phyloP scores from a whole-genome alignment of 2,888 invertebrate species.

The Lithodes maja region DNA sequence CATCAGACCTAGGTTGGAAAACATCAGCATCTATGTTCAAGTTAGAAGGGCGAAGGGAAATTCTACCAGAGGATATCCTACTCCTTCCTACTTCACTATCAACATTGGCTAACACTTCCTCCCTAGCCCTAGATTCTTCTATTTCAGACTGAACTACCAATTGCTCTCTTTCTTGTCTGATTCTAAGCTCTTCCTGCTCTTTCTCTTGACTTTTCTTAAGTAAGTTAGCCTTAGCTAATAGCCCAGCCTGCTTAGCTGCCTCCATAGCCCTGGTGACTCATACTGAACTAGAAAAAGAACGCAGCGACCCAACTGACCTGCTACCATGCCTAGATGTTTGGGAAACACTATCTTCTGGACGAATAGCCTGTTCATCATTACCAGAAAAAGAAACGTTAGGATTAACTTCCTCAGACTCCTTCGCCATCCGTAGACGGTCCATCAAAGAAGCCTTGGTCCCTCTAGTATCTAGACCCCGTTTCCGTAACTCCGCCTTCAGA shows the following conservation, averaged over 20 bases:
- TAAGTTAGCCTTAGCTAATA: not conserved
- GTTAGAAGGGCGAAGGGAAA: conserved; percentile 9
- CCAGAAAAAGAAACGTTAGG: not conserved
- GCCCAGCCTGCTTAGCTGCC: not conserved
- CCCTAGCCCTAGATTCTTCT: conserved; percentile 1
- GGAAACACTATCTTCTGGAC: conserved; percentile 1
- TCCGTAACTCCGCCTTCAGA: not conserved
- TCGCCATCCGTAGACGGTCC: not conserved
- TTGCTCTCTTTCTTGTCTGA: not conserved
- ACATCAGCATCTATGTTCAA: conserved; percentile 10
- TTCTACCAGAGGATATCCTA: conserved; percentile 1
- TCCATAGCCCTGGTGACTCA: not conserved
- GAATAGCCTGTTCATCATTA: not conserved
- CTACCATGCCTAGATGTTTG: not conserved
- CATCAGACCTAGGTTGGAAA: not conserved
- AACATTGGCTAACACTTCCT: not conserved
- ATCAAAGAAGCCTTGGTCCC: not conserved
- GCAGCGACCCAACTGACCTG: not conserved
- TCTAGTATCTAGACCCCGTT: conserved; percentile 1
- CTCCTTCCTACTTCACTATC: not conserved
- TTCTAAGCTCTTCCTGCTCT: no score
- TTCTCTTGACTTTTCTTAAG: no score
- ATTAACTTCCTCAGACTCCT: not conserved
- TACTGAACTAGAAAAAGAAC: not conserved
- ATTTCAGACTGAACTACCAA: not conserved